phyloP scores from a whole-genome alignment of 35 echinoderm and acorn worm genomes.

The Ophiothrix spiculata region DNA sequence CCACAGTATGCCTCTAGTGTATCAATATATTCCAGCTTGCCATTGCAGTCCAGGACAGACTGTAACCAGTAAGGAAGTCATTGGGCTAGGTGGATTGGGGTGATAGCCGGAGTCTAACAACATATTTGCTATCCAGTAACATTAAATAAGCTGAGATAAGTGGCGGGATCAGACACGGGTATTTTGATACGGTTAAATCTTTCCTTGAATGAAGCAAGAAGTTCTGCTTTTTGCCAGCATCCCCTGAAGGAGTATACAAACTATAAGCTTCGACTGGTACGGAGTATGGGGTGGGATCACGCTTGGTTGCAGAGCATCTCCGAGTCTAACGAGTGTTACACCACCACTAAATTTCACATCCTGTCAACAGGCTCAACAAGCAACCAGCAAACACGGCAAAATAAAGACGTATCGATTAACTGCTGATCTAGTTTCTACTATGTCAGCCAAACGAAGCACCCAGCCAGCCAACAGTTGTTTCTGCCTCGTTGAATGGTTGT shows the following conservation, averaged over 20 bases:
- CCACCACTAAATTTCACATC: conserved; percentile 2
- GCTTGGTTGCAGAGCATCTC: conserved; percentile 5
- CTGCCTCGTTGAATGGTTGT: too few species aligned
- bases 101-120: conserved; percentile 10
- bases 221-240: neutral
- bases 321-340: neutral
- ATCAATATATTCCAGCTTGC: too few species aligned
- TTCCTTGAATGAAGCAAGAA: neutral
- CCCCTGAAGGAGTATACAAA: neutral
- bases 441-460: too few species aligned
- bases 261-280: neutral
- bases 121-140: conserved; percentile 12
- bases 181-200: conserved; percentile 12
- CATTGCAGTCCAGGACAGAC: neutral
- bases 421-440: neutral
- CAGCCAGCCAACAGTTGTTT: too few species aligned
- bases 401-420: conserved; percentile 3
- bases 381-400: neutral
- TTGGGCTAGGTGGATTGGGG: neutral
- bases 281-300: neutral
- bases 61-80: neutral
- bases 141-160: conserved; percentile 7
- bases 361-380: conserved; percentile 8
- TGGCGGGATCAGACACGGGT: conserved; percentile 13
- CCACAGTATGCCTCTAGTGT: too few species aligned